phyloP scores from a whole-genome alignment of 2,113 vertebrate genomes.

The Pseudopipra pipra region DNA sequence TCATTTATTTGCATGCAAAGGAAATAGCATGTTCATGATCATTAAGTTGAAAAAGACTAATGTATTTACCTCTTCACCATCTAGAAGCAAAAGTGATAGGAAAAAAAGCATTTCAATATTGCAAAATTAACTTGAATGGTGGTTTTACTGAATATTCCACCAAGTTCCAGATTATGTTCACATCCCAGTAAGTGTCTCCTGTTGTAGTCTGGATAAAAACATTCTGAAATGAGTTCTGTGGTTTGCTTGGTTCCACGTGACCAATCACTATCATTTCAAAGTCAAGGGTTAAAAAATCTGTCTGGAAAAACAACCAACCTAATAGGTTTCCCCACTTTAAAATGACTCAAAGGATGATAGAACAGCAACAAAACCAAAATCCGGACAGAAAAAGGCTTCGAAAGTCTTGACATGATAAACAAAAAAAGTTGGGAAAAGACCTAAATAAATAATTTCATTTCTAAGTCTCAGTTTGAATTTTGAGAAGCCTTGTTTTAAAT shows the following conservation, averaged over 20 bases:
- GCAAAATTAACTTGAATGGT: neutral
- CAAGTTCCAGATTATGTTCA: neutral
- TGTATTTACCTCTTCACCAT: neutral
- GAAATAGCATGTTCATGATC: neutral
- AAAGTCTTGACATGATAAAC: neutral
- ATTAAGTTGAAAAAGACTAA: neutral
- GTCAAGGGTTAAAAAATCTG: neutral
- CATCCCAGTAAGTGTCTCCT: neutral
- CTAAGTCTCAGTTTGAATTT: neutral
- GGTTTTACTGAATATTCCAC: neutral
- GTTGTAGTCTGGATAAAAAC: neutral
- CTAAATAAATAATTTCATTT: neutral
- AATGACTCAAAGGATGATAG: neutral
- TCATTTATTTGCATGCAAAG: neutral
- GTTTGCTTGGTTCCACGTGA: neutral
- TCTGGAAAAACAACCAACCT: neutral
- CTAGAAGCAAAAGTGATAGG: neutral
- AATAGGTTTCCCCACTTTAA: neutral
- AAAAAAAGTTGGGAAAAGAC: neutral
- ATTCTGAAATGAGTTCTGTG: neutral
- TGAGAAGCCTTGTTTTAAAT: neutral
- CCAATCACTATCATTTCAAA: neutral
- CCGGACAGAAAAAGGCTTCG: neutral
- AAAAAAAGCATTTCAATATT: neutral
- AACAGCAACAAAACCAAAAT: neutral